Conservation (phyloP, 2,797 vertebrate species). For the Neostethus bicornis region DNA sequence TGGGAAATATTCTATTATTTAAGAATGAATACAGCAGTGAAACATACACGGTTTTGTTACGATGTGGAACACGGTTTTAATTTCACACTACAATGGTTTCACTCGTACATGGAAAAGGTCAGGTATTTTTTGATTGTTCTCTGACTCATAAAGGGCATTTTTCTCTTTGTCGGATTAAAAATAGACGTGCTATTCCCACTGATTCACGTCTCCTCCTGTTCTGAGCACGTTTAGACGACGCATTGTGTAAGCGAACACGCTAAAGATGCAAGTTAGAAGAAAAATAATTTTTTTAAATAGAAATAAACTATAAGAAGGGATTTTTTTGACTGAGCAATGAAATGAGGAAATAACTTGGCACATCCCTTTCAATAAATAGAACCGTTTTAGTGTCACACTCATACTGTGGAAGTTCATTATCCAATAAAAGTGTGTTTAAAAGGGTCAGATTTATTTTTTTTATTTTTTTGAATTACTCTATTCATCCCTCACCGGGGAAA, state of each 20-base stretch:
- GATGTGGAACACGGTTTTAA: constrained; percentile 19
- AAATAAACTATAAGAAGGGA: no score
- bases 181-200: constrained; percentile 8
- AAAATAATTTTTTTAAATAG: no score
- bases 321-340: no score
- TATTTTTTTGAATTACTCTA: no score
- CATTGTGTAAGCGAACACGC: background rate
- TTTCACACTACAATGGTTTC: constrained; percentile 40
- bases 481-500: no score
- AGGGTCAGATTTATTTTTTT: constrained; percentile 44
- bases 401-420: constrained; percentile 43
- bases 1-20: background rate
- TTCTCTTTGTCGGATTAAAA: constrained; percentile 14
- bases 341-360: no score
- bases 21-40: background rate
- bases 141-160: constrained; percentile 15
- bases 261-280: background rate
- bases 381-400: constrained; percentile 16
- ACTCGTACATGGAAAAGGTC: constrained; percentile 36
- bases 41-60: background rate
- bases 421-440: constrained; percentile 19
- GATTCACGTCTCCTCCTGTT: constrained; percentile 17
- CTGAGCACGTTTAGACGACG: constrained; percentile 12
- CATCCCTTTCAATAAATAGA: constrained; percentile 27
- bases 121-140: constrained; percentile 47